Conservation (phyloP, 2,888 invertebrate species). For the Cepaea hortensis region DNA sequence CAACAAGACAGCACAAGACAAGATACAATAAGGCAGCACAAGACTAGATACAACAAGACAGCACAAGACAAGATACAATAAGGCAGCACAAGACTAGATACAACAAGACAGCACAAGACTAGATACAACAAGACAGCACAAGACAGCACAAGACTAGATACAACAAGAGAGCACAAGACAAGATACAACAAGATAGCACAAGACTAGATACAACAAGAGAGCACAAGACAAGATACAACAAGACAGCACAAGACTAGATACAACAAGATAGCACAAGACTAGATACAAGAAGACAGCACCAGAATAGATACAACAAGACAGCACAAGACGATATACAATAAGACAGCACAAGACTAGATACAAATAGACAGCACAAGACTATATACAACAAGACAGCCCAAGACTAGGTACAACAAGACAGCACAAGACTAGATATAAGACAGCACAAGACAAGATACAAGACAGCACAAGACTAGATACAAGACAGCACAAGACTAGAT, state of each 20-base stretch:
- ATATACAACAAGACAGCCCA: background rate
- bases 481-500: too few relatives aligned
- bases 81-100: background rate
- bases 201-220: too few relatives aligned
- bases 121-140: background rate
- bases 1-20: background rate
- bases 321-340: background rate
- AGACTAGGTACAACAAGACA: background rate
- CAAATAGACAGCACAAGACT: background rate
- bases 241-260: too few relatives aligned
- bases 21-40: background rate
- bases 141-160: background rate
- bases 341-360: conserved; percentile 13
- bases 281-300: conserved; percentile 3
- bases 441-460: too few relatives aligned
- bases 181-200: too few relatives aligned
- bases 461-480: background rate
- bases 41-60: conserved; percentile 5
- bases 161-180: background rate
- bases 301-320: background rate
- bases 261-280: background rate
- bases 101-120: too few relatives aligned
- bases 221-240: too few relatives aligned
- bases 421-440: background rate
- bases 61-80: conserved; percentile 7